phyloP scores from a whole-genome alignment of 2,888 invertebrate genomes.

The Drosophila subsilvestris region DNA sequence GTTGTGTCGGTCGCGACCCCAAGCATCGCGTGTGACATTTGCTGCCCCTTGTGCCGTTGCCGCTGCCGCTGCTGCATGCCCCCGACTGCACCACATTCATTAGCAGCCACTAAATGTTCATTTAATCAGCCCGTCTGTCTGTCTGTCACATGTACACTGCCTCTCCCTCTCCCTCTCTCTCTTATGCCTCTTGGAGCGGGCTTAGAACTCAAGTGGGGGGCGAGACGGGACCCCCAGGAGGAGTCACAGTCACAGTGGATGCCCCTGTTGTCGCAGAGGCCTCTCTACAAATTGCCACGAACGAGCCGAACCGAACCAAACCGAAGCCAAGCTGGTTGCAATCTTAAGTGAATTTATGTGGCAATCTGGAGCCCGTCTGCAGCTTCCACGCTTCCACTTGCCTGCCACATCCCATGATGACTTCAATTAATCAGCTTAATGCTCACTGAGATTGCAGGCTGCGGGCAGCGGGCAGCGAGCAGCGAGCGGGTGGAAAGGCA shows the following conservation, averaged over 20 bases:
- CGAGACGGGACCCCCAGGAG: slow-evolving; percentile 4
- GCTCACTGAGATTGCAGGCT: slow-evolving; percentile 61
- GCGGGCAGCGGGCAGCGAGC: too few species aligned
- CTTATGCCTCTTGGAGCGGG: slow-evolving; percentile 13
- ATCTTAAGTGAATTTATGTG: slow-evolving; percentile 74
- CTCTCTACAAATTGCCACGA: slow-evolving; percentile 14
- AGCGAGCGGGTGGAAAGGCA: slow-evolving; percentile 1
- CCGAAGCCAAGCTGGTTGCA: slow-evolving; percentile 53
- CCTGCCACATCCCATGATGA: slow-evolving; percentile 68
- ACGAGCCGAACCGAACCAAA: too few species aligned
- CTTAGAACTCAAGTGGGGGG: slow-evolving; percentile 53
- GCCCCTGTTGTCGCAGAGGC: slow-evolving; percentile 53
- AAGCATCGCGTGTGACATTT: slow-evolving; percentile 75
- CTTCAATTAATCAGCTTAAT: slow-evolving; percentile 74
- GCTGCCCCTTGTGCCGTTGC: too few species aligned
- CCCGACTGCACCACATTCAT: slow-evolving; percentile 71
- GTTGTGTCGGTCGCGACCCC: slow-evolving; percentile 63
- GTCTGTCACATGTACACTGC: slow-evolving; percentile 48
- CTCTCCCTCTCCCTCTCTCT: slow-evolving; percentile 21
- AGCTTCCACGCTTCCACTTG: slow-evolving; percentile 39
- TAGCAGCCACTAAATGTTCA: slow-evolving; percentile 78
- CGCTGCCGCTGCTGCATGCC: slow-evolving; percentile 10
- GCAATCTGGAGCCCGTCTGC: slow-evolving; percentile 62
- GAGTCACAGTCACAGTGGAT: slow-evolving; percentile 46
- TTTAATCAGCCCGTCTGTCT: slow-evolving; percentile 67